Conservation (phyloP, 1,140 invertebrate species). For the Lordiphosa clarofinis region DNA sequence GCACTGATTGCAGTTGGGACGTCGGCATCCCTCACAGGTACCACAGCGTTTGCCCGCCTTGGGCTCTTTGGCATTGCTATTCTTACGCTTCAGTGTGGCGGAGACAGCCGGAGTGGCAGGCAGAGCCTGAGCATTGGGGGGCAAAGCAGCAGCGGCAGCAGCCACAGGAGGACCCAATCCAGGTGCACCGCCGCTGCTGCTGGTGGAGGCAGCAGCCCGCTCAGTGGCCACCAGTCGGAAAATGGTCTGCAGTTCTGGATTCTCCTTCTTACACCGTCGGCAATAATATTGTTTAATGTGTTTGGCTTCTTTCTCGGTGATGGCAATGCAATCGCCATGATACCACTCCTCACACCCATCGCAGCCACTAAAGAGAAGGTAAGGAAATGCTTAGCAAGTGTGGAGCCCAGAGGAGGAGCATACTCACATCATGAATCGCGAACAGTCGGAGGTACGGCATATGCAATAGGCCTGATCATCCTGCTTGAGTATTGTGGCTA, state of each 20-base stretch:
- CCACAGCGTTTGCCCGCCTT: conserved; percentile 85
- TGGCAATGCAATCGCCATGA: conserved; percentile 97
- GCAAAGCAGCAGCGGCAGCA: background rate
- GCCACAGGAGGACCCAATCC: conserved; percentile 9
- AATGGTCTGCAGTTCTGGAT: conserved; percentile 89
- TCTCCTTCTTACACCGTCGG: conserved; percentile 89
- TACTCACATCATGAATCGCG: conserved; percentile 96
- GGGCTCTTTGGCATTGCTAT: conserved; percentile 27
- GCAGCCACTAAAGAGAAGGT: conserved; percentile 85
- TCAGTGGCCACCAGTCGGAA: conserved; percentile 81
- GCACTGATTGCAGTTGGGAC: conserved; percentile 90
- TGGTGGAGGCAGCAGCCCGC: conserved; percentile 29
- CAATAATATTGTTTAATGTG: conserved; percentile 97
- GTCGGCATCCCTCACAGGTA: conserved; percentile 89
- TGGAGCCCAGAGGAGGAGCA: background rate
- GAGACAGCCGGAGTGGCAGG: background rate
- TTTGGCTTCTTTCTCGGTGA: conserved; percentile 95
- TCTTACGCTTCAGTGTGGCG: conserved; percentile 35
- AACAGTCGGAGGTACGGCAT: conserved; percentile 94
- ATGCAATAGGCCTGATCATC: conserved; percentile 96
- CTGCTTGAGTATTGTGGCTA: conserved; percentile 92
- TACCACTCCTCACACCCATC: conserved; percentile 99
- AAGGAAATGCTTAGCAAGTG: too few species aligned
- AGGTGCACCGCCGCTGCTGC: conserved; percentile 56
- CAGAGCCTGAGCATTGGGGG: too few species aligned